phyloP scores from a whole-genome alignment of 2,888 invertebrate genomes.

The Antitype chi region DNA sequence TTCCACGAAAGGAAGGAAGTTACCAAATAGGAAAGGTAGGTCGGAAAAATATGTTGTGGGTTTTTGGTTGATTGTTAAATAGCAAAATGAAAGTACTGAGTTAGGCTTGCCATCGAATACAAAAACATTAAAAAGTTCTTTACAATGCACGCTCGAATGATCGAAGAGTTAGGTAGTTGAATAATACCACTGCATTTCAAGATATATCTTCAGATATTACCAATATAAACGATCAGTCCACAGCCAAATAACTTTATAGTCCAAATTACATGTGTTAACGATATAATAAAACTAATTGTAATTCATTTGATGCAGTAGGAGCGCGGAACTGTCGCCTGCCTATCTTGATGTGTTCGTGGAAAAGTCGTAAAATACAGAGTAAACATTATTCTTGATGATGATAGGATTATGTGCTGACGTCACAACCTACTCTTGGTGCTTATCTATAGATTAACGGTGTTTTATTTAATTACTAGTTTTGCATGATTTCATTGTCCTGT shows the following conservation, averaged over 20 bases:
- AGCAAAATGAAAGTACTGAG: not conserved
- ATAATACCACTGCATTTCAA: not conserved
- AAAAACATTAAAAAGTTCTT: not conserved
- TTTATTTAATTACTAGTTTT: not conserved
- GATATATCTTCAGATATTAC: conserved; percentile 15
- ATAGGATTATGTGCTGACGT: conserved; percentile 20
- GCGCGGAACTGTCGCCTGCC: conserved; percentile 41
- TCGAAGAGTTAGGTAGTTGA: not conserved
- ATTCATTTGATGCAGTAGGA: conserved; percentile 38
- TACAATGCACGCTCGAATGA: not conserved
- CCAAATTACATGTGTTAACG: conserved; percentile 53
- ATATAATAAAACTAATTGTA: conserved; percentile 60
- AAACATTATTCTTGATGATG: conserved; percentile 53
- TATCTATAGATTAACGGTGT: not conserved
- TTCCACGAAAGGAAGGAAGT: not conserved
- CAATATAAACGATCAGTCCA: conserved; percentile 16
- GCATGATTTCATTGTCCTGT: not conserved
- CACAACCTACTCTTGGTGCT: conserved; percentile 39
- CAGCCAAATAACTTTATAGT: conserved; percentile 52
- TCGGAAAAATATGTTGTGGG: too few species aligned
- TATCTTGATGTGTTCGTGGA: conserved; percentile 42
- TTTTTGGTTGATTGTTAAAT: not conserved
- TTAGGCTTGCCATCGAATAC: not conserved
- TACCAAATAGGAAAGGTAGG: too few species aligned
- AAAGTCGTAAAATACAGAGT: conserved; percentile 53